Percentiles rank a stretch among this genome's conserved stretches.
Conservation (phyloP, 2,888 invertebrate species). For the Xestobium rufovillosum region DNA sequence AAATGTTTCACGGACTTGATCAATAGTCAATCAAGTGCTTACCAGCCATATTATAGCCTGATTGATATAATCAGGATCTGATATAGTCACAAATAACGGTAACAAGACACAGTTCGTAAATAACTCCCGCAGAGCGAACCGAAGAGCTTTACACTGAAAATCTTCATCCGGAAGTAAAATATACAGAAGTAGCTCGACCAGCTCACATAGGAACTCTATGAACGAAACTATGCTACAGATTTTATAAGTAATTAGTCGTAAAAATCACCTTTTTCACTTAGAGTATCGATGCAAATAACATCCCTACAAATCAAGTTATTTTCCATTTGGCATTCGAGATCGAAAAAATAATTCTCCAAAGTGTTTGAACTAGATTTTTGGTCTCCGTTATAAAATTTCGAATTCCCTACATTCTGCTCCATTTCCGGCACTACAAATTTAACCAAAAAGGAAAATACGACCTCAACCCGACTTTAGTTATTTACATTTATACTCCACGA, state of each 20-base stretch:
- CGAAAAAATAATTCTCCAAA: conserved; percentile 77
- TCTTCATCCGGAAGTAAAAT: conserved; percentile 75
- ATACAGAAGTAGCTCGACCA: conserved; percentile 76
- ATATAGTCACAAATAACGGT: conserved; percentile 61
- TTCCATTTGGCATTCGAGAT: conserved; percentile 82
- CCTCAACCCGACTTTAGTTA: too few species aligned
- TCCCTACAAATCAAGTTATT: conserved; percentile 71
- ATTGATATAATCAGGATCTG: conserved; percentile 89
- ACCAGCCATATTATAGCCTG: conserved; percentile 83
- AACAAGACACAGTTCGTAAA: conserved; percentile 38
- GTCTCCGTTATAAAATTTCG: conserved; percentile 55
- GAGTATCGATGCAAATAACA: conserved; percentile 64
- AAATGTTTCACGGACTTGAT: not conserved
- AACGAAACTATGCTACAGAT: conserved; percentile 23
- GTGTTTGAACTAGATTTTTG: conserved; percentile 33
- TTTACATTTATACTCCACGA: too few species aligned
- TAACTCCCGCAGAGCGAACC: conserved; percentile 65
- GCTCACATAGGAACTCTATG: conserved; percentile 71
- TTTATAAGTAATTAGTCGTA: too few species aligned
- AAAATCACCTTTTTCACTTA: conserved; percentile 56
- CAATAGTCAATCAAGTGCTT: conserved; percentile 43
- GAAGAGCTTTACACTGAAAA: conserved; percentile 74
- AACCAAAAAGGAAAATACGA: conserved; percentile 31
- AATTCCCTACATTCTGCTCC: conserved; percentile 48
- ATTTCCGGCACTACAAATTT: conserved; percentile 31